Conservation (phyloP, 2,888 invertebrate species). For the Quadroppia sp. region DNA sequence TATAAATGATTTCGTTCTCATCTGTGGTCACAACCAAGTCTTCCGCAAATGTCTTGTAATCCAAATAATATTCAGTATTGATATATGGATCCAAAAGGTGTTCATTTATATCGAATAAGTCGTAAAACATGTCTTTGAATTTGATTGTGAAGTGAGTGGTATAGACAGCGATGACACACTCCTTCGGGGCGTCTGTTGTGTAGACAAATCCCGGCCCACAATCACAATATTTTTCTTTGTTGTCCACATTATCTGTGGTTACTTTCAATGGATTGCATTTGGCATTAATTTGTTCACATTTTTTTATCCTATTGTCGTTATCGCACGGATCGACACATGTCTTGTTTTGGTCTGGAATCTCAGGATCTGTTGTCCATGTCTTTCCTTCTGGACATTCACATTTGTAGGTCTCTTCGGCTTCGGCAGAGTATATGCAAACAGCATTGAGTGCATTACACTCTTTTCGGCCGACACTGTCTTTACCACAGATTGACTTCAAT, state of each 20-base stretch:
- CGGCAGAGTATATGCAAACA: background rate
- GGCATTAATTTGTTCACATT: background rate
- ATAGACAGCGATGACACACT: background rate
- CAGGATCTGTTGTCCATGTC: too few species aligned
- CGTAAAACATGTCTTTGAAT: background rate
- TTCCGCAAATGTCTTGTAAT: background rate
- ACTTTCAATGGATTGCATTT: background rate
- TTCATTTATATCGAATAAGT: background rate
- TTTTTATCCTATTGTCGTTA: background rate
- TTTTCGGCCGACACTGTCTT: background rate
- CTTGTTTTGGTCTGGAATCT: too few species aligned
- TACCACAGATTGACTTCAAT: background rate
- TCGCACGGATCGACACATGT: background rate
- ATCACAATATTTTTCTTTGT: background rate
- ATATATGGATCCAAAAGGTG: background rate
- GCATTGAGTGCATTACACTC: background rate
- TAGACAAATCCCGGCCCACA: background rate
- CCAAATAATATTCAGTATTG: background rate
- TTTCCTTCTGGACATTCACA: slow-evolving; percentile 9
- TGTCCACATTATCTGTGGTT: background rate
- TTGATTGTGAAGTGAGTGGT: background rate
- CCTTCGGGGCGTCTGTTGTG: too few species aligned
- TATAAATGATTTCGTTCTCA: background rate
- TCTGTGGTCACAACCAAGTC: background rate
- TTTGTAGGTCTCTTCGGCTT: background rate